A percentile compares a stretch with the other conserved stretches of the same genome.
These are phyloP conservation scores for Drosophila crucigera DNA, from an alignment of 2,888 invertebrate genomes.

Conservation along the genomic window DNA sequence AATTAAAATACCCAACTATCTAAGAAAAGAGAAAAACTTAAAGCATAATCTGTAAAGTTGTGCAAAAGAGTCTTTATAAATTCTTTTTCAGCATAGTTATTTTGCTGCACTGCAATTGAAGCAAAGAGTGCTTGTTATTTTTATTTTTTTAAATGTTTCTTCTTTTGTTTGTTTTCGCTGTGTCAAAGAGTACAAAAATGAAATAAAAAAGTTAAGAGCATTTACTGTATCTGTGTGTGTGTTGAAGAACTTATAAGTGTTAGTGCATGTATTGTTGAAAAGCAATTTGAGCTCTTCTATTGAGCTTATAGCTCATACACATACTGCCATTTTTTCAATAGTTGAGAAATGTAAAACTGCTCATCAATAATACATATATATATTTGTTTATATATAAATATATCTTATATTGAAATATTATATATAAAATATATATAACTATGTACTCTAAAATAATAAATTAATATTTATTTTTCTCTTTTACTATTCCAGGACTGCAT, in stretches of 20 bases:
- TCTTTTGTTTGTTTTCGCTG: neutral
- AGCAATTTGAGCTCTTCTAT: neutral
- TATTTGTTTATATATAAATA: neutral
- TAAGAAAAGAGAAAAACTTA: neutral
- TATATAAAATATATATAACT: neutral
- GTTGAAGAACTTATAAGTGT: neutral
- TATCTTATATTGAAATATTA: neutral
- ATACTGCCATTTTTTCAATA: no score
- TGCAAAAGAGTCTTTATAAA: neutral
- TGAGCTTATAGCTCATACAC: neutral
- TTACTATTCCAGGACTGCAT: neutral
- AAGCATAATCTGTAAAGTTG: neutral
- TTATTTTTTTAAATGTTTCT: neutral
- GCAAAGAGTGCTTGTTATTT: neutral
- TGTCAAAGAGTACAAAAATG: neutral
- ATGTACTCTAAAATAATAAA: neutral
- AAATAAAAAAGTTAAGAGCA: conserved; percentile 7
- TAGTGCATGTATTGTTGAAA: neutral
- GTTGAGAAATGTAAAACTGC: neutral
- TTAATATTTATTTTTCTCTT: neutral
- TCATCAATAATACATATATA: neutral
- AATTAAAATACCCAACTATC: neutral
- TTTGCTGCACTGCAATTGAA: neutral
- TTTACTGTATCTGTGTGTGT: neutral
- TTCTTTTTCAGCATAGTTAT: neutral